Conservation (phyloP, 2,797 vertebrate species). For the Macrochelys suwanniensis region DNA sequence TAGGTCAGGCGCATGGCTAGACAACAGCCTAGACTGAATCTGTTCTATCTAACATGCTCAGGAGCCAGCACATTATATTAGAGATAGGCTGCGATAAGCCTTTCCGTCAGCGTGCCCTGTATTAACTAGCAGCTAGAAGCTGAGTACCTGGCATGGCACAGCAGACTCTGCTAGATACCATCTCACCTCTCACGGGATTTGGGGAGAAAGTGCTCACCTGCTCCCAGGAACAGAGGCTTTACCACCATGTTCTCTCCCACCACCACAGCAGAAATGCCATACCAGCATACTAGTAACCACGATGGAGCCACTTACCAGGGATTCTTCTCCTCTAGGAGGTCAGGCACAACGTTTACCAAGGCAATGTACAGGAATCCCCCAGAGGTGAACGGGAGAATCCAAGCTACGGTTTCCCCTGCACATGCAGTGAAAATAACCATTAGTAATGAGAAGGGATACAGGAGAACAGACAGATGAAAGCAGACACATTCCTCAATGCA, state of each 20-base stretch:
- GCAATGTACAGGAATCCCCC: slow-evolving; percentile 98
- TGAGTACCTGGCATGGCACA: background rate
- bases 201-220: background rate
- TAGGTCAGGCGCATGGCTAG: background rate
- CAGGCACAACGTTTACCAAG: slow-evolving; percentile 95
- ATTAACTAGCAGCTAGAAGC: background rate
- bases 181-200: background rate
- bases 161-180: background rate
- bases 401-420: slow-evolving; percentile 89
- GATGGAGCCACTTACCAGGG: slow-evolving; percentile 77
- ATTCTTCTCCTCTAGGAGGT: slow-evolving; percentile 93
- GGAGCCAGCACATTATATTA: background rate
- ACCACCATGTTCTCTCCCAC: background rate
- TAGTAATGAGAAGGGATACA: background rate
- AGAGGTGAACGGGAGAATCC: slow-evolving; percentile 97
- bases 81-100: background rate
- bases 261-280: background rate
- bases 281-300: background rate
- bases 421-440: background rate
- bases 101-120: background rate
- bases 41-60: background rate
- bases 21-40: background rate
- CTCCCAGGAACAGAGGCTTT: background rate
- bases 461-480: background rate
- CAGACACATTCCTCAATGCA: background rate